Evolutionary conservation across 2,797 vertebrate species (phyloP), one percentile per base, ranked within the genome.

Genomic region (Mormyrus hasselquistii): DNA sequence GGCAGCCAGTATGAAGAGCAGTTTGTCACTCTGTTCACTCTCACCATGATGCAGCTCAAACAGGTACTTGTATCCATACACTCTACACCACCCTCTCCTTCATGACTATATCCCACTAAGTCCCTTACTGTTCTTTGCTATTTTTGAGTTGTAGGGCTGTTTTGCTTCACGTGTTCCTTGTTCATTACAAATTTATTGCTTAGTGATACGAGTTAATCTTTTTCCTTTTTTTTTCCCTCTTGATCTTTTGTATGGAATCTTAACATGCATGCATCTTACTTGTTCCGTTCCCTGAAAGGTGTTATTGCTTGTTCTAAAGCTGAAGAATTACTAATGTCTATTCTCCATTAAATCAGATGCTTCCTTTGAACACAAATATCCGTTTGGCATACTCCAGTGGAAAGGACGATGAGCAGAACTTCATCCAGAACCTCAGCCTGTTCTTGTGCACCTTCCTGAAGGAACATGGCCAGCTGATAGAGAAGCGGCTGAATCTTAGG

Each of bases 391-490:
- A 99, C 87, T 95, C 98, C 19, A 99, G 98, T 90, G 98, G 98
- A 86, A 99, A 99, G 93, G 98, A 99, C 88, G 98, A 99, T 89
- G 98, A 99, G 89, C 98, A 99, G 95, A 99, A 99, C 93, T 99
- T 99, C 91, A 99, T 99, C 93, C 98, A 99, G 95, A 99, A 99
- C 92, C 97, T 99, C 91, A 99, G 98, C 90, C 93, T 99, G 92
- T 99, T 99, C 95, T 97, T 99, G 90, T 99, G 98, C 95, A 99
- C 98, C 0, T 99, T 99, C 93, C 97, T 99, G 41, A 99, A 99
- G 93, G 98, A 99, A 89, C 98, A 99, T 0, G 98, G 98, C 10
- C 97, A 98, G 88, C 97, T 99, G 88, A 96, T 99, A 90, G 98
- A 99, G 93, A 99, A 99, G 92, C 96, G 97, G 47, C 94, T 97